Conservation (phyloP, 1,140 invertebrate genomes). For the Ooceraea biroi region DNA sequence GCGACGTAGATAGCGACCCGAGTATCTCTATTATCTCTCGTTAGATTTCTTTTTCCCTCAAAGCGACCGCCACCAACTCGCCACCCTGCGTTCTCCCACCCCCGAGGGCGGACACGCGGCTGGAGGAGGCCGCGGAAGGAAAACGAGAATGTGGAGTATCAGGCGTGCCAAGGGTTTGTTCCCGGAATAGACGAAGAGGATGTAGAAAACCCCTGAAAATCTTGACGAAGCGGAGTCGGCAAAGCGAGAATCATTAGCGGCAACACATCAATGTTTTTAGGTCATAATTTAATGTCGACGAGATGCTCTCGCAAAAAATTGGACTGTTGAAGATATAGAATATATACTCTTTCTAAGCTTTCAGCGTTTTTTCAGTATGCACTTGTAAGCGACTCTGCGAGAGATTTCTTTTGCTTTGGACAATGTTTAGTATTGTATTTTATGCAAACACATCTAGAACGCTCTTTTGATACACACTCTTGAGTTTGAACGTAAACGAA, state of each 20-base stretch:
- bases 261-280: conserved; percentile 31
- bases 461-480: background rate
- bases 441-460: too few species aligned
- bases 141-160: conserved; percentile 7
- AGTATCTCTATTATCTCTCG: background rate
- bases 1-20: background rate
- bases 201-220: conserved; percentile 27
- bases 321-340: background rate
- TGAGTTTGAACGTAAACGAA: background rate
- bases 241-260: conserved; percentile 41
- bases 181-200: conserved; percentile 27
- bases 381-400: background rate
- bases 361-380: background rate
- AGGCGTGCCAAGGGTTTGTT: conserved; percentile 39
- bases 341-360: background rate
- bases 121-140: background rate
- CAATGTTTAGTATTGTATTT: background rate
- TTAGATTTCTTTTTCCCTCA: conserved; percentile 19
- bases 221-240: conserved; percentile 26
- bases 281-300: background rate
- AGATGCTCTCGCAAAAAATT: background rate
- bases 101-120: background rate
- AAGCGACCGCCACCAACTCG: background rate
- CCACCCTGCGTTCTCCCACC: too few species aligned
- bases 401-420: background rate